Evolutionary conservation across 1,140 invertebrate genomes (phyloP).

Genomic region (Tetranychus urticae): DNA sequence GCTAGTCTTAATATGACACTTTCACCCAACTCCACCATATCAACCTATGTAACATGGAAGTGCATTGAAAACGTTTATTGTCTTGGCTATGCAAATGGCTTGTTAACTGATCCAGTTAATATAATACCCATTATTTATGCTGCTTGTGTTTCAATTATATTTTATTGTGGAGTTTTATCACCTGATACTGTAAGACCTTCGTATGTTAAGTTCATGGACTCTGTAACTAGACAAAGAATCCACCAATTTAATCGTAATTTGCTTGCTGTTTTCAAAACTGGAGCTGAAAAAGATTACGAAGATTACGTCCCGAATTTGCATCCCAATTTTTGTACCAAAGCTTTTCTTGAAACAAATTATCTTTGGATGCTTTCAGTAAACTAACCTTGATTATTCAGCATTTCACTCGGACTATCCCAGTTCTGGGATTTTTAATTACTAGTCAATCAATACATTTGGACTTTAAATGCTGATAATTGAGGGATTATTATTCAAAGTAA

Average conservation of each 20-base stretch:
- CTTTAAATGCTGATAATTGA: no score
- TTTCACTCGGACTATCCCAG: no score
- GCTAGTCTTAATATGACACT: slow-evolving; percentile 10
- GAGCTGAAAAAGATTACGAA: slow-evolving; percentile 11
- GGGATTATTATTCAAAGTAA: no score
- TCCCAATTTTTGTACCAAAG: slow-evolving; percentile 8
- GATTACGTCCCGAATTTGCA: slow-evolving; percentile 12
- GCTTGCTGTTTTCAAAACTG: slow-evolving; percentile 13
- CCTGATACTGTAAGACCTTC: slow-evolving; percentile 47
- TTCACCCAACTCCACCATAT: slow-evolving; percentile 9
- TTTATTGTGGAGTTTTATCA: slow-evolving; percentile 52
- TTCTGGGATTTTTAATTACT: no score
- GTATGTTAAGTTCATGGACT: slow-evolving; percentile 55
- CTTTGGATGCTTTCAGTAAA: slow-evolving; percentile 7
- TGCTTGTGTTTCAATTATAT: slow-evolving; percentile 27
- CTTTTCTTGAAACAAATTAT: slow-evolving; percentile 14
- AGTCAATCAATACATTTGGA: no score
- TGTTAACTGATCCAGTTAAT: background rate
- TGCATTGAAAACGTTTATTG: slow-evolving; percentile 6
- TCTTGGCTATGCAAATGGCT: background rate
- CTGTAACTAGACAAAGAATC: slow-evolving; percentile 41
- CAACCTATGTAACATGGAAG: slow-evolving; percentile 13
- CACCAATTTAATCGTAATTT: slow-evolving; percentile 12
- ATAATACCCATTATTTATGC: slow-evolving; percentile 38
- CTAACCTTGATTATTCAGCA: no score